Evolutionary conservation across 2,797 vertebrate species (phyloP), one percentile per base, ranked within the genome.

Genomic region (Gastrophryne carolinensis): DNA sequence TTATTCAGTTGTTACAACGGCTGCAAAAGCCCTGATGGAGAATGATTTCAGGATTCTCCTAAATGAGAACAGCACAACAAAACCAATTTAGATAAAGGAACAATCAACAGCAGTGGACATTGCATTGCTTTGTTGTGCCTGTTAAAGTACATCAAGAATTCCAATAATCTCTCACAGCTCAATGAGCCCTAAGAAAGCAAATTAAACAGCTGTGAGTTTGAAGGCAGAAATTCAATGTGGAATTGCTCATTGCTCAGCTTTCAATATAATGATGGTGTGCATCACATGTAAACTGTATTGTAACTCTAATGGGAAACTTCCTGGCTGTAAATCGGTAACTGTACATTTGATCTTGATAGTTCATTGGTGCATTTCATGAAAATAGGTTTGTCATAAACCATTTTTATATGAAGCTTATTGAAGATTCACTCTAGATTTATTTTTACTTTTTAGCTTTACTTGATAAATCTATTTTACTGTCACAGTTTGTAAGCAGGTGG

Each of bases 221-320:
- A 72, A 60, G 41, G 68, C 68, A 72, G 68, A 72, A 72, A 60
- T 56, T 72, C 68, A 72, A 72, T 72, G 56, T 61, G 56, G 56
- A 61, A 49, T 72, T 37, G 27, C 68, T 61, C 56, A 50, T 34
- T 72, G 15, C 56, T 49, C 52, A 72, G 39, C 29, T 7, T n/a
- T 49, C 49, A 58, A 60, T 60, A 61, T 72, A 72, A 72, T 61
- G 68, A 72, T 61, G 39, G 27, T 72, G 29, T 41, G 61, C 29
- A 72, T 37, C 68, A 50, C 29, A 49, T 72, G 30, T 27, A 60
- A 50, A 72, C 27, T 50, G 30, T 50, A 72, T 50, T 72, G 41
- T 35, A 56, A 35, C 56, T 61, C 39, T 49, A 60, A 72, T 60
- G 54, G 68, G 41, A 72, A 72, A 41, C 21, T 50, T 72, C 54